These are phyloP conservation scores for Diaprepes abbreviatus DNA, from an alignment of 2,888 invertebrate genomes.

Conservation along the genomic window DNA sequence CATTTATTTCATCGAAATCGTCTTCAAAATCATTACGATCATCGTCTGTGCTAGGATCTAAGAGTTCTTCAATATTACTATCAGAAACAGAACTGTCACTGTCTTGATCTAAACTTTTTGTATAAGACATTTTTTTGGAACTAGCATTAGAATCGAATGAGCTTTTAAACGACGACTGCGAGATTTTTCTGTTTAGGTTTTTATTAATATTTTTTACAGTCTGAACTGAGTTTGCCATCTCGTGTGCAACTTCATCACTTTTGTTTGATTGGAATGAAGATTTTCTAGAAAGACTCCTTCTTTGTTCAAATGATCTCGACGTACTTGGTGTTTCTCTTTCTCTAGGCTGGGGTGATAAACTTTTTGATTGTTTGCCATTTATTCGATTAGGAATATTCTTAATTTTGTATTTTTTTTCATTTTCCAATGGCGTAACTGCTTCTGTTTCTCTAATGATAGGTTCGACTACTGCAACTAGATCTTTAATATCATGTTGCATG, in stretches of 20 bases:
- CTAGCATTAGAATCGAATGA: constrained; percentile 63
- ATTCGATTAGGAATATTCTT: background rate
- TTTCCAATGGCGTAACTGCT: background rate
- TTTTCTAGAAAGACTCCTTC: constrained; percentile 36
- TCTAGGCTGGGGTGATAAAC: constrained; percentile 34
- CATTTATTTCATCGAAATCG: constrained; percentile 67
- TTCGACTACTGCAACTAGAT: background rate
- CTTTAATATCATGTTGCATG: no score
- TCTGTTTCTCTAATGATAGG: background rate
- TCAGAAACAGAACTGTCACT: constrained; percentile 67
- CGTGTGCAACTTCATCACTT: constrained; percentile 55
- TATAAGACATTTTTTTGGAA: constrained; percentile 65
- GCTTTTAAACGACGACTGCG: constrained; percentile 52
- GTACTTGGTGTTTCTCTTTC: constrained; percentile 29
- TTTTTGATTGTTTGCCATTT: constrained; percentile 25
- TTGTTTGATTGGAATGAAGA: constrained; percentile 39
- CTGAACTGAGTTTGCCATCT: constrained; percentile 54
- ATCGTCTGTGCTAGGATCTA: constrained; percentile 60
- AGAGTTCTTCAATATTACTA: constrained; percentile 66
- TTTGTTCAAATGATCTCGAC: constrained; percentile 34
- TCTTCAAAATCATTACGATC: constrained; percentile 62
- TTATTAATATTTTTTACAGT: constrained; percentile 56
- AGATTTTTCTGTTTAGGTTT: constrained; percentile 43
- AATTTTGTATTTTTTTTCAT: background rate
- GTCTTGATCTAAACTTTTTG: constrained; percentile 66